These are phyloP conservation scores for Parelbella ahira DNA, from an alignment of 2,888 invertebrate genomes.

Conservation along the genomic window DNA sequence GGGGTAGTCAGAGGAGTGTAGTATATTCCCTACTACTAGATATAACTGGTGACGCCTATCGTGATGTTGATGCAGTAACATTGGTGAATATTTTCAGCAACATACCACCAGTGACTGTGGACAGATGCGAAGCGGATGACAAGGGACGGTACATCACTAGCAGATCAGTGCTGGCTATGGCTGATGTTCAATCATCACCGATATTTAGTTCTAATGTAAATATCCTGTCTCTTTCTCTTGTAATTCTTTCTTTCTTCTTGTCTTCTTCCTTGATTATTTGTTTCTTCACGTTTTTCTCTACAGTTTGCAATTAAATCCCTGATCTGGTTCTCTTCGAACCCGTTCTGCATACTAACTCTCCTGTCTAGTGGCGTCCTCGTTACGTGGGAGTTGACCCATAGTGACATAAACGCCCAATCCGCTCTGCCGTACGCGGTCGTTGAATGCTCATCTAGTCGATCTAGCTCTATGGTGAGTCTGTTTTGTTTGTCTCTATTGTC, in stretches of 20 bases:
- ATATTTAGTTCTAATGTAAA: constrained; percentile 23
- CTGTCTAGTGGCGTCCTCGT: constrained; percentile 37
- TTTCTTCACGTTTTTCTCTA: neutral
- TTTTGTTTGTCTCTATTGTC: too few relatives aligned
- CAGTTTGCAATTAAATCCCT: constrained; percentile 48
- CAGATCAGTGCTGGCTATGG: constrained; percentile 2
- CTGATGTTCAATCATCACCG: neutral
- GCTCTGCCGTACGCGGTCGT: neutral
- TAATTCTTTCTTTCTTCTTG: too few relatives aligned
- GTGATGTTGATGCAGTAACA: too few relatives aligned
- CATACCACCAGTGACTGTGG: constrained; percentile 32
- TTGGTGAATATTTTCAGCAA: too few relatives aligned
- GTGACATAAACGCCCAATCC: constrained; percentile 50
- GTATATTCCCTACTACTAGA: too few relatives aligned
- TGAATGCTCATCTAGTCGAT: constrained; percentile 2
- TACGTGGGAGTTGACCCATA: constrained; percentile 54
- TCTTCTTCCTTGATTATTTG: too few relatives aligned
- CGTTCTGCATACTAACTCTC: constrained; percentile 47
- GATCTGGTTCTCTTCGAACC: constrained; percentile 52
- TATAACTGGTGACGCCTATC: too few relatives aligned
- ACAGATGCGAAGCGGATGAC: constrained; percentile 46
- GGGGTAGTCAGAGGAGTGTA: too few relatives aligned
- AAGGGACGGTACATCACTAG: constrained; percentile 54
- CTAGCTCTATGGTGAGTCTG: constrained; percentile 8
- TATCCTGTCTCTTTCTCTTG: too few relatives aligned